Percentiles rank a stretch among this genome's conserved stretches.
Conservation (phyloP, 2,888 invertebrate species). For the Cylloceria caligata region DNA sequence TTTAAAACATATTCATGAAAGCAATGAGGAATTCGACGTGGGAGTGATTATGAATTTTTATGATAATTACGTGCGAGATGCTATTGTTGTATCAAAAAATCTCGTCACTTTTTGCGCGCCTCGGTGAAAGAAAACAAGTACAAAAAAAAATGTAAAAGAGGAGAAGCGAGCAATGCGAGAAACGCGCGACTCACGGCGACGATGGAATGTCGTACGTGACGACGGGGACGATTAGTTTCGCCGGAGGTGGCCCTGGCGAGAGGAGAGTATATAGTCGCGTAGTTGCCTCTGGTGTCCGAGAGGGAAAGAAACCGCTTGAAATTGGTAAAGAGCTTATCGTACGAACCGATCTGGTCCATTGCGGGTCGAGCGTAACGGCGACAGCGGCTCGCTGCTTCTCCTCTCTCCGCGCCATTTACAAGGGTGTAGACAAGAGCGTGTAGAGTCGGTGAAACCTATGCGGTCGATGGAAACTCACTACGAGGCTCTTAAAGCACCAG, state of each 20-base stretch:
- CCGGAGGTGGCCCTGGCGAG: slow-evolving; percentile 70
- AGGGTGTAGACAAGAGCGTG: slow-evolving; percentile 69
- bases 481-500: slow-evolving; percentile 14
- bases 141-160: not conserved
- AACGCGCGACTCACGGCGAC: slow-evolving; percentile 61
- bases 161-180: slow-evolving; percentile 50
- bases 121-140: not conserved
- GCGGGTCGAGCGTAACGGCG: slow-evolving; percentile 26
- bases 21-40: no score
- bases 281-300: slow-evolving; percentile 7
- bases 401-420: slow-evolving; percentile 68
- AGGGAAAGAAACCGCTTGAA: slow-evolving; percentile 68
- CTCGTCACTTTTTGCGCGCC: not conserved
- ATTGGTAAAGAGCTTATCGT: slow-evolving; percentile 68
- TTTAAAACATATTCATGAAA: no score
- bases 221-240: slow-evolving; percentile 75
- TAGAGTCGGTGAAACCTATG: slow-evolving; percentile 41
- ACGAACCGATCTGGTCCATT: slow-evolving; percentile 65
- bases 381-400: not conserved
- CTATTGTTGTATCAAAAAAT: not conserved
- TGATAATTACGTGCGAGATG: not conserved
- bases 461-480: slow-evolving; percentile 1
- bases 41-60: not conserved
- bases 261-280: not conserved
- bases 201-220: slow-evolving; percentile 70